These are phyloP conservation scores for Linurgus olivaceus DNA, from an alignment of 2,797 vertebrate species.

Conservation along the genomic window DNA sequence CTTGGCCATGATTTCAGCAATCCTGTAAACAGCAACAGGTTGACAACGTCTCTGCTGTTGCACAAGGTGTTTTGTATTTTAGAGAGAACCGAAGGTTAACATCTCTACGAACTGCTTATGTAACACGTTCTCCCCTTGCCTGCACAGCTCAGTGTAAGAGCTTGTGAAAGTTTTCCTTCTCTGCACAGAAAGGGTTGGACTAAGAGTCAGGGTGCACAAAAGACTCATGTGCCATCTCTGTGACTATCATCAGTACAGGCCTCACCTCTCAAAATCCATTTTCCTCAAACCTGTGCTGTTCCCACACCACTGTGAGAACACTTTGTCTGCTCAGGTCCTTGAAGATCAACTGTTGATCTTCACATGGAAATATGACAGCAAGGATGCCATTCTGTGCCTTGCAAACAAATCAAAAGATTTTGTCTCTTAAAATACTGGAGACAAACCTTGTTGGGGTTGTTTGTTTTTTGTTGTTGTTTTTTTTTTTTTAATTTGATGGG, in stretches of 20 bases:
- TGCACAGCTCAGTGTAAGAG: rapidly evolving
- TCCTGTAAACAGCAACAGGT: neutral
- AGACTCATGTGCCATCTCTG: neutral
- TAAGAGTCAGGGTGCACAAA: neutral
- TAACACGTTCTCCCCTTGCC: neutral
- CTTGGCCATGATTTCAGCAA: neutral
- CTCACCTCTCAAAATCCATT: neutral
- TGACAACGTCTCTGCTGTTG: neutral
- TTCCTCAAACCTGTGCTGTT: neutral
- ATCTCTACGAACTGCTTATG: neutral
- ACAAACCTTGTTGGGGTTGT: neutral
- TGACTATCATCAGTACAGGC: neutral
- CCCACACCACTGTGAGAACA: neutral
- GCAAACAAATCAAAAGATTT: neutral
- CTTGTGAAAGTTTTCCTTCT: neutral
- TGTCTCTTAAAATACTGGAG: neutral
- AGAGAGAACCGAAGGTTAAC: neutral
- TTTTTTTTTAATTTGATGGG: neutral
- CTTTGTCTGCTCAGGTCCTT: neutral
- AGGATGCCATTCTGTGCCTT: neutral
- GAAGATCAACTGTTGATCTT: neutral
- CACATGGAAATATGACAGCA: neutral
- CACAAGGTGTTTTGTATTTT: neutral
- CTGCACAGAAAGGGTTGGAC: neutral
- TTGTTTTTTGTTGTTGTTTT: too few relatives aligned